phyloP scores from a whole-genome alignment of 2,888 invertebrate species.

The Cheilosia soror region DNA sequence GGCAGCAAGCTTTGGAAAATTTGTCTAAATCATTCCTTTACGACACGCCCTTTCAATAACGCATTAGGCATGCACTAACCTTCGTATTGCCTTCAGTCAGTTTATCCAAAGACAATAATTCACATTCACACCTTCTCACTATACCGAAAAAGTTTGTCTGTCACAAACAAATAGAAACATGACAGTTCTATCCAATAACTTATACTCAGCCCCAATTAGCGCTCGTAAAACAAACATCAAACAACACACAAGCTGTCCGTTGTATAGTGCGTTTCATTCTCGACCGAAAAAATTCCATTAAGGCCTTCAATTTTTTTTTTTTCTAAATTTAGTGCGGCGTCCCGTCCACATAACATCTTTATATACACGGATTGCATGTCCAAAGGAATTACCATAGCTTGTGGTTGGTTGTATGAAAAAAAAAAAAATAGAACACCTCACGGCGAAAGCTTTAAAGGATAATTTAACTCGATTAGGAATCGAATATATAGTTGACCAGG shows the following conservation, averaged over 20 bases:
- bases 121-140: no score
- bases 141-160: no score
- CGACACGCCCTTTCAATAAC: no score
- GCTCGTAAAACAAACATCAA: conserved; percentile 19
- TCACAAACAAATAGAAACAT: no score
- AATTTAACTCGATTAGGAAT: conserved; percentile 54
- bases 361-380: conserved; percentile 53
- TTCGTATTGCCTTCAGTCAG: no score
- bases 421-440: conserved; percentile 5
- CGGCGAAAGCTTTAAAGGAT: conserved; percentile 39
- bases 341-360: conserved; percentile 4
- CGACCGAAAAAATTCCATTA: conserved; percentile 17
- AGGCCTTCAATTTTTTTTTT: conserved; percentile 13
- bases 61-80: no score
- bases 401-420: not conserved
- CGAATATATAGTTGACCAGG: conserved; percentile 43
- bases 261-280: conserved; percentile 19
- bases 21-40: no score
- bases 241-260: not conserved
- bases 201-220: conserved; percentile 42
- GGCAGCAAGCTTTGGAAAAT: no score
- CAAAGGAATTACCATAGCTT: conserved; percentile 53
- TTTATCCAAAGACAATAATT: no score
- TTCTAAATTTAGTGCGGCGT: conserved; percentile 55
- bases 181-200: conserved; percentile 22